Conservation (phyloP, 2,888 invertebrate genomes). For the Tetramorium bicarinatum region DNA sequence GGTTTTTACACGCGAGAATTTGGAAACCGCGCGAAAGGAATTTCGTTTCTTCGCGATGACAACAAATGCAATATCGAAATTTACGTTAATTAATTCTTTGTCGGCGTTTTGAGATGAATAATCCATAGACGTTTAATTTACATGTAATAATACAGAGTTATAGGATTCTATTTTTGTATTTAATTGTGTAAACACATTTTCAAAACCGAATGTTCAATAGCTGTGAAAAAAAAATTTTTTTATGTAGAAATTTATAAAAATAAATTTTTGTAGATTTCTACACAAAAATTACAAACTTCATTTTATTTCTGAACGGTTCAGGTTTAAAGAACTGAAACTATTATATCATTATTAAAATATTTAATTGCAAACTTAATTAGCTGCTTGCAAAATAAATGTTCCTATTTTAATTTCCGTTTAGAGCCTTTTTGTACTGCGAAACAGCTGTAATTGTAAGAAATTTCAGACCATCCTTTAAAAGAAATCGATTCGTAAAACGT, state of each 20-base stretch:
- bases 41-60: constrained; percentile 9
- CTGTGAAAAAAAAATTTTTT: neutral
- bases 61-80: constrained; percentile 3
- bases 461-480: neutral
- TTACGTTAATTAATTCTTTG: neutral
- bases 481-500: constrained; percentile 10
- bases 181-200: neutral
- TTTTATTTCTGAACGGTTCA: neutral
- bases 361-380: constrained; percentile 8
- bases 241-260: neutral
- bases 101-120: neutral
- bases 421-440: neutral
- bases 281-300: neutral
- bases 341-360: neutral
- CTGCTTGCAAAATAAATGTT: neutral
- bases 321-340: neutral
- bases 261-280: neutral
- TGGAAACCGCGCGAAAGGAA: neutral
- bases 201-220: neutral
- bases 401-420: neutral
- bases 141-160: neutral
- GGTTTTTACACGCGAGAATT: constrained; percentile 39
- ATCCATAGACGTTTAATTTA: neutral
- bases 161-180: neutral
- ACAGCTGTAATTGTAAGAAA: neutral